Evolutionary conservation across 2,113 vertebrate genomes (phyloP).

Genomic region (Bagarius yarrelli): DNA sequence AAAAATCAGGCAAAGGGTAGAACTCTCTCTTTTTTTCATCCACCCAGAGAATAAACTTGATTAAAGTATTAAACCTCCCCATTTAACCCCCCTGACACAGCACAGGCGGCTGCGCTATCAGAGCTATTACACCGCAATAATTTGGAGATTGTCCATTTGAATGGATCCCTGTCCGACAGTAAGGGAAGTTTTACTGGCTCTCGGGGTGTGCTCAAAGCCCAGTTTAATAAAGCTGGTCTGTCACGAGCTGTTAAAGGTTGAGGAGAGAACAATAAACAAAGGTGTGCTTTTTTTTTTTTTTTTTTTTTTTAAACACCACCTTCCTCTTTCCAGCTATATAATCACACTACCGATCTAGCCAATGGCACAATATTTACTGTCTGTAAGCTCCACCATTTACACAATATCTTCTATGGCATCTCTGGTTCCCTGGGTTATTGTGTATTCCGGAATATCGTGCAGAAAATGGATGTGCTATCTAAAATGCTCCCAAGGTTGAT

Average conservation of each 20-base stretch:
- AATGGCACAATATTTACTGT: not conserved
- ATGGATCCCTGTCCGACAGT: constrained; percentile 72
- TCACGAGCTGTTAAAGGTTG: constrained; percentile 69
- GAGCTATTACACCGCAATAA: constrained; percentile 70
- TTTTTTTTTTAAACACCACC: not conserved
- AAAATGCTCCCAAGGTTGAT: constrained; percentile 43
- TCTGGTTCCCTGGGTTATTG: not conserved
- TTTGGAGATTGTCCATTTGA: constrained; percentile 66
- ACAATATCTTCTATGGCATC: constrained; percentile 9
- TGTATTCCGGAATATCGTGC: not conserved
- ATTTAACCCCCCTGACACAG: constrained; percentile 66
- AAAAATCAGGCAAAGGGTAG: constrained; percentile 26
- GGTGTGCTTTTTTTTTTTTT: constrained; percentile 35
- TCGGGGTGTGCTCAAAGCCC: constrained; percentile 75
- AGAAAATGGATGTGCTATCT: constrained; percentile 32
- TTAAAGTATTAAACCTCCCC: constrained; percentile 73
- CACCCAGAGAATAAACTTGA: constrained; percentile 68
- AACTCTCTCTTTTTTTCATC: constrained; percentile 52
- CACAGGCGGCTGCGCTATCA: constrained; percentile 61
- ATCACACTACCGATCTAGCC: constrained; percentile 11
- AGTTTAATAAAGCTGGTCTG: constrained; percentile 78
- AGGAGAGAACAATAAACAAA: constrained; percentile 74
- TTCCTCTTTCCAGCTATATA: constrained; percentile 27
- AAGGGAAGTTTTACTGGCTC: constrained; percentile 74
- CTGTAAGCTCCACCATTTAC: not conserved